Evolutionary conservation across 2,797 vertebrate species (phyloP), one percentile per base, ranked within the genome.

Genomic region (Vespertilio murinus): DNA sequence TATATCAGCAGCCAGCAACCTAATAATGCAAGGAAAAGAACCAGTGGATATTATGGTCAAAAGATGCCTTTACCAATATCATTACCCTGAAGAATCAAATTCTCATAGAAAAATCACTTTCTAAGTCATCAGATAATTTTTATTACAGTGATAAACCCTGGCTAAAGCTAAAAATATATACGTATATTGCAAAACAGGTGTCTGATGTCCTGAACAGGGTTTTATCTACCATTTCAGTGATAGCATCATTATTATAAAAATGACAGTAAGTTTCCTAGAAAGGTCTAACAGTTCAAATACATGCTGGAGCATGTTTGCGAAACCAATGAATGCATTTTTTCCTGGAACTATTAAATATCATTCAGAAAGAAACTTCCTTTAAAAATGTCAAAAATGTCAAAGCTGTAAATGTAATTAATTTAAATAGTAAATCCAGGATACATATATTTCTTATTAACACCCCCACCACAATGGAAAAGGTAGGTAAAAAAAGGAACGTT

Each of bases 181-280:
- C 56, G 11, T 78, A 65, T 49, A 93, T 22, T 75, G 42, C 54
- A 69, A 82, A 82, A 90, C 17, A 94, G 71, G 40, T 61, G 25
- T 47, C 54, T 61, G 6, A 90, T 74, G 40, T 47, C 18, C 28
- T 30, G 9, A 92, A 86, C 7, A 74, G 20, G n/a, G 52, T 75
- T 96, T 93, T 90, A 74, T 79, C 91, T 88, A 30, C 52, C 74
- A 45, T 82, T 81, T 96, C 42, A 93, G n/a, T 78, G 30, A 93
- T 16, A 88, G 61, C 16, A 11, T 71, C 23, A 49, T 82, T 83
- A 80, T 80, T 95, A 80, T 17, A 54, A 87, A 88, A 85, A 38
- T 81, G 56, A 42, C 61, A 85, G 25, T 35, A 92, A 73, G 23
- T 74, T 95, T 93, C 74, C 65, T 88, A 81, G 77, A 90, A 95